Conservation (phyloP, 2,113 vertebrate genomes). For the Tautogolabrus adspersus region DNA sequence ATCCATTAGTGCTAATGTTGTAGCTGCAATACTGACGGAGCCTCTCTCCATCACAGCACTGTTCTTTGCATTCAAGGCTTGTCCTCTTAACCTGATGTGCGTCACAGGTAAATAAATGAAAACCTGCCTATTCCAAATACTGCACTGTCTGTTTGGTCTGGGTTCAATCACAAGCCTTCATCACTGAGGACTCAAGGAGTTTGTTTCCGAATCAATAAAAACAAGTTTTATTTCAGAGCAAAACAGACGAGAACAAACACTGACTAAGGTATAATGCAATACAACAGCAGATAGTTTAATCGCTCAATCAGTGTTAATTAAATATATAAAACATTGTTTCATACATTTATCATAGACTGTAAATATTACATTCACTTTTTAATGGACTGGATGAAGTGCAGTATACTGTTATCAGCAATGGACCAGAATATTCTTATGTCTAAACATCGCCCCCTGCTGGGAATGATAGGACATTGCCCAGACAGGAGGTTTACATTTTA, state of each 20-base stretch:
- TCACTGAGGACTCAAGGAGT: background rate
- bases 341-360: background rate
- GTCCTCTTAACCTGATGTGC: slow-evolving; percentile 33
- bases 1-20: slow-evolving; percentile 41
- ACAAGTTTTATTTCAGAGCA: slow-evolving; percentile 2
- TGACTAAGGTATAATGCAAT: background rate
- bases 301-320: background rate
- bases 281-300: background rate
- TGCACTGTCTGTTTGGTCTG: slow-evolving; percentile 16
- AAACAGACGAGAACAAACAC: background rate
- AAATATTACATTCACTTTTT: no score
- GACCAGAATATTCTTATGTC: background rate
- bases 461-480: background rate
- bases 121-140: slow-evolving; percentile 27
- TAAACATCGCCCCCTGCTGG: slow-evolving; percentile 54
- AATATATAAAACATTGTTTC: no score
- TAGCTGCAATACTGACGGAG: slow-evolving; percentile 7
- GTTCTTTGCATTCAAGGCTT: slow-evolving; percentile 35
- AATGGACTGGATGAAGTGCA: background rate
- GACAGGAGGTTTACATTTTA: background rate
- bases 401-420: background rate
- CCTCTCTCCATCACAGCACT: slow-evolving; percentile 2
- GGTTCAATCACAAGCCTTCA: background rate
- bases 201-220: slow-evolving; percentile 14
- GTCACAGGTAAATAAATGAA: slow-evolving; percentile 52